Evolutionary conservation across 1,140 invertebrate species (phyloP).

Genomic region (Plutomurus gul): DNA sequence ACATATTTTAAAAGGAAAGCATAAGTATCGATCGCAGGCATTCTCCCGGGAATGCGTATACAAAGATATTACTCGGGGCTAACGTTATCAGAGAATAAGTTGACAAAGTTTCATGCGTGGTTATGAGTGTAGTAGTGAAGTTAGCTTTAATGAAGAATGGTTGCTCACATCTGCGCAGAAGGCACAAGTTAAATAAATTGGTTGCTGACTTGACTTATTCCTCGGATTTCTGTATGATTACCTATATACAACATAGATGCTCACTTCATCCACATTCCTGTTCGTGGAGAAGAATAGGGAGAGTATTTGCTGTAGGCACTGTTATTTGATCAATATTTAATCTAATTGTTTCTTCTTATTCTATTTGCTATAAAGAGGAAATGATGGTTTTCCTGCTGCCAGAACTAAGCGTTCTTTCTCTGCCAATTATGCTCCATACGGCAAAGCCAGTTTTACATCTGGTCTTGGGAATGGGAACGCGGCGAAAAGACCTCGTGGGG

Average conservation of each 20-base stretch:
- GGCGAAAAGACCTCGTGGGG: conserved; percentile 36
- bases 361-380: conserved; percentile 27
- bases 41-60: not conserved
- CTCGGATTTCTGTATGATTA: not conserved
- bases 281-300: not conserved
- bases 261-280: not conserved
- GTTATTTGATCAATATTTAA: not conserved
- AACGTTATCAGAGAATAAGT: not conserved
- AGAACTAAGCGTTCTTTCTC: conserved; percentile 38
- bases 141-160: not conserved
- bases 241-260: not conserved
- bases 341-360: not conserved
- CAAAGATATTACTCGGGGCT: not conserved
- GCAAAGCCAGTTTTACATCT: not conserved
- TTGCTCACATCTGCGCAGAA: not conserved
- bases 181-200: not conserved
- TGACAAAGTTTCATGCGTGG: conserved; percentile 8
- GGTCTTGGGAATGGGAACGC: conserved; percentile 23
- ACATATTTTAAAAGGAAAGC: not conserved
- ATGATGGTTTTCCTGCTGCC: not conserved
- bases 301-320: not conserved
- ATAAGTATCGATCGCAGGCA: not conserved
- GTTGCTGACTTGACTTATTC: not conserved
- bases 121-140: not conserved
- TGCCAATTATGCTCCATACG: conserved; percentile 21